Conservation (phyloP, 1,140 invertebrate species). For the Dendroctonus ponderosae region DNA sequence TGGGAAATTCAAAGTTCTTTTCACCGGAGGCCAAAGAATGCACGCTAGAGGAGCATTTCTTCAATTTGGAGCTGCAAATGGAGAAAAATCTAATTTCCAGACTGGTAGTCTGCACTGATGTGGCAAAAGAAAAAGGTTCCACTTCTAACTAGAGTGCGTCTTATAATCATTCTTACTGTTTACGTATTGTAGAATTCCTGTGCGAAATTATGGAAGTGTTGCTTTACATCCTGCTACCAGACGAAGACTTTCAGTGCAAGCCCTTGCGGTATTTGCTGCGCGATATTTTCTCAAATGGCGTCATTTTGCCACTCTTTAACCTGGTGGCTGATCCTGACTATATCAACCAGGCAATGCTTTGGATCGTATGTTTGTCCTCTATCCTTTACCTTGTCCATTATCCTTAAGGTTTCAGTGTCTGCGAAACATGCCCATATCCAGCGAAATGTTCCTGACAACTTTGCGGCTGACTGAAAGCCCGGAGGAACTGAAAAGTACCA, state of each 20-base stretch:
- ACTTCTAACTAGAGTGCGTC: slow-evolving; percentile 3
- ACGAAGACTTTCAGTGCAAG: slow-evolving; percentile 82
- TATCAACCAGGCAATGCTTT: slow-evolving; percentile 88
- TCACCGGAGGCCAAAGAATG: slow-evolving; percentile 40
- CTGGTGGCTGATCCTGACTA: slow-evolving; percentile 91
- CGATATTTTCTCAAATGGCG: slow-evolving; percentile 77
- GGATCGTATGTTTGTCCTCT: slow-evolving; percentile 67
- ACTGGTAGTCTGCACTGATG: slow-evolving; percentile 65
- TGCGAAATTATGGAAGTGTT: slow-evolving; percentile 81
- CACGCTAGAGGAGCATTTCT: slow-evolving; percentile 75
- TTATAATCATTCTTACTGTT: too few relatives aligned
- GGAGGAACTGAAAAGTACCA: slow-evolving; percentile 78
- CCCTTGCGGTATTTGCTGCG: slow-evolving; percentile 74
- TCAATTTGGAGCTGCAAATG: slow-evolving; percentile 84
- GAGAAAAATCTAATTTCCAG: slow-evolving; percentile 73
- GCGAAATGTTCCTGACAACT: slow-evolving; percentile 79
- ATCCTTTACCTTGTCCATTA: slow-evolving; percentile 1
- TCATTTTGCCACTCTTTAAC: slow-evolving; percentile 77
- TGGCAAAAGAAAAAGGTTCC: slow-evolving; percentile 61
- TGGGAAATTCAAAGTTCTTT: slow-evolving; percentile 43
- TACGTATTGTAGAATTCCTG: slow-evolving; percentile 69
- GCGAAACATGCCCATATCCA: slow-evolving; percentile 70
- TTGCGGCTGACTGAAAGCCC: slow-evolving; percentile 74
- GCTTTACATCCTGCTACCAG: slow-evolving; percentile 79
- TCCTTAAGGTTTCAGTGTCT: slow-evolving; percentile 63